phyloP scores from a whole-genome alignment of 2,888 invertebrate genomes.

The Xylophagus ater region DNA sequence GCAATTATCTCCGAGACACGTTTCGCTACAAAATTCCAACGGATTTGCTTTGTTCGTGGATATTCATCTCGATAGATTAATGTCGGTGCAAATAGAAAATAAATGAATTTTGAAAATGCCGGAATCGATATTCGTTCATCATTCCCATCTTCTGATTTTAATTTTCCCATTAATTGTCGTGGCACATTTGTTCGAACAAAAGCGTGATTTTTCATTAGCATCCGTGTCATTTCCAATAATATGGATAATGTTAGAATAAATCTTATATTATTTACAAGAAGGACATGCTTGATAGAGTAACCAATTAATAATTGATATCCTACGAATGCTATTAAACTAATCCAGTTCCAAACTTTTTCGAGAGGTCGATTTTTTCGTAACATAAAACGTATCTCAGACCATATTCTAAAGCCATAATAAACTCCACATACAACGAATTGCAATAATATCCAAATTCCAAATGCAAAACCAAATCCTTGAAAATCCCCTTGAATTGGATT shows the following conservation, averaged over 20 bases:
- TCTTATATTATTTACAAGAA: background rate
- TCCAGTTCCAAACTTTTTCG: constrained; percentile 27
- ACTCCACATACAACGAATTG: constrained; percentile 37
- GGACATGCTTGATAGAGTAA: constrained; percentile 21
- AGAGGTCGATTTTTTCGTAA: constrained; percentile 20
- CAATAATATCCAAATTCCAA: constrained; percentile 46
- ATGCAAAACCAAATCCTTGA: constrained; percentile 46
- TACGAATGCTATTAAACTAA: constrained; percentile 28
- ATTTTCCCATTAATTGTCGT: constrained; percentile 45
- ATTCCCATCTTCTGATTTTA: constrained; percentile 42
- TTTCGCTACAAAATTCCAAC: constrained; percentile 61
- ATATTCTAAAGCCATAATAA: constrained; percentile 40
- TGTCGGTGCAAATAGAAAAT: constrained; percentile 82
- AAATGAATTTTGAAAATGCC: constrained; percentile 61
- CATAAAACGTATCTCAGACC: constrained; percentile 37
- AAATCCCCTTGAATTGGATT: constrained; percentile 48
- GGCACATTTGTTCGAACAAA: constrained; percentile 62
- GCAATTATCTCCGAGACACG: constrained; percentile 65
- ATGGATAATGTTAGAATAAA: constrained; percentile 29
- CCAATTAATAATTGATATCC: constrained; percentile 27
- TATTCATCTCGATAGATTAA: constrained; percentile 61
- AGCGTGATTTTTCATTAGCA: constrained; percentile 81
- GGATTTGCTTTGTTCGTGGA: constrained; percentile 52
- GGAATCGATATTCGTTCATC: constrained; percentile 42
- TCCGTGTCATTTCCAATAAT: constrained; percentile 47